Base-by-base conservation (phyloP, 37 sponge, comb jelly and placozoan genomes). In the Diacarnus erythraeanus region DNA sequence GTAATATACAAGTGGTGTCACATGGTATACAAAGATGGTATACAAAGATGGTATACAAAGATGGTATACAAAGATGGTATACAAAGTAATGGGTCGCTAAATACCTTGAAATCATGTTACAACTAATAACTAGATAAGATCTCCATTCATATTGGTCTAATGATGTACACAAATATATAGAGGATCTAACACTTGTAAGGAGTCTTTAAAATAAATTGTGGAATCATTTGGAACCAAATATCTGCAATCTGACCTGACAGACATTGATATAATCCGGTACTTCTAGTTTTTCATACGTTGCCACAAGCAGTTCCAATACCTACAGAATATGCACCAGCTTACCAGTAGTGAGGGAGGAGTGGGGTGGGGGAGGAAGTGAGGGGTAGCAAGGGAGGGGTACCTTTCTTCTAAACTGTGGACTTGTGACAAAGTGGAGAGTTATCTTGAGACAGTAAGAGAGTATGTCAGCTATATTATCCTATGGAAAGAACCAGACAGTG, bases 181-280 rank as follows among this genome's bases (percentile, higher is more conserved):
- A n/a, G n/a, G n/a, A n/a, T n/a, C n/a, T n/a, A n/a, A n/a, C n/a
- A n/a, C n/a, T n/a, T n/a, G n/a, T n/a, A n/a, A n/a, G n/a, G n/a
- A n/a, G n/a, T n/a, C n/a, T n/a, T n/a, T n/a, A n/a, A n/a, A n/a
- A n/a, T n/a, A n/a, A n/a, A n/a, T n/a, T n/a, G n/a, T n/a, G n/a
- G n/a, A n/a, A n/a, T n/a, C n/a, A n/a, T n/a, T n/a, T n/a, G n/a
- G n/a, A n/a, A n/a, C 18, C 25, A 27, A 64, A 23, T 22, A 56
- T 56, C 57, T 56, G 57, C 57, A 21, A 56, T 56, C 82, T 57
- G 31, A 92, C 92, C 91, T 94, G 95, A 63, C 93, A 87, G 54
- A 97, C 79, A 44, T 67, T 90, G 78, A 95, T 90, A 84, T 95
- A 95, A 78, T 97, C 95, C 56, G 93, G 93, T 0, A 30, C 56